These are phyloP conservation scores for Mycetomoellerius zeteki DNA, from an alignment of 1,140 invertebrate genomes.

Conservation along the genomic window DNA sequence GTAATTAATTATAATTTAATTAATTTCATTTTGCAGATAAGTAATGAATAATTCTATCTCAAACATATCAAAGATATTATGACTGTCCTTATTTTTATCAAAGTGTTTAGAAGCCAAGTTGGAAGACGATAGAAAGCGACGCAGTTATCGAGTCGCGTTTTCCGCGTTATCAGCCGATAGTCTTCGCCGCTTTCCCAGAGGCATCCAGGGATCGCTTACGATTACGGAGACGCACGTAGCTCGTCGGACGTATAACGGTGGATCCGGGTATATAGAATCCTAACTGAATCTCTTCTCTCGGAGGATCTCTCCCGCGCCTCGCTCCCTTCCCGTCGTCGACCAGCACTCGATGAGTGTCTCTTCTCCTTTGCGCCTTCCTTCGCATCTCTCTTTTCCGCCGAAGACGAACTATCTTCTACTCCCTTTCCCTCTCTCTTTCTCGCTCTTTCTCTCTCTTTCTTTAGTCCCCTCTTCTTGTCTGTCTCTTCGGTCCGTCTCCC, in stretches of 20 bases:
- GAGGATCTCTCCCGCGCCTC: constrained; percentile 76
- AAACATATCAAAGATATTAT: neutral
- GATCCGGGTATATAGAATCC: constrained; percentile 82
- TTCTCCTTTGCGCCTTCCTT: constrained; percentile 33
- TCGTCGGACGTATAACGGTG: constrained; percentile 78
- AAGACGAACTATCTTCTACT: constrained; percentile 42
- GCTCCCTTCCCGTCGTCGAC: constrained; percentile 34
- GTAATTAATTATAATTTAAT: neutral
- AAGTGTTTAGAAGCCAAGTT: constrained; percentile 18
- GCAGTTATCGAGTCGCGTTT: constrained; percentile 44
- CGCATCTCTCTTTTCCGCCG: constrained; percentile 16
- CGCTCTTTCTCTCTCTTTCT: constrained; percentile 16
- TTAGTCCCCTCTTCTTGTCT: constrained; percentile 15
- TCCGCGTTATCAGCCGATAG: constrained; percentile 55
- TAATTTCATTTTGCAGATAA: neutral
- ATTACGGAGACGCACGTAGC: constrained; percentile 81
- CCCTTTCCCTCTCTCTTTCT: constrained; percentile 52
- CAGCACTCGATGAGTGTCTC: constrained; percentile 35
- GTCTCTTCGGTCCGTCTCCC: constrained; percentile 59
- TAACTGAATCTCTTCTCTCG: constrained; percentile 84
- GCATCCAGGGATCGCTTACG: constrained; percentile 74
- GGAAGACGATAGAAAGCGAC: constrained; percentile 31
- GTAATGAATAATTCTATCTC: neutral
- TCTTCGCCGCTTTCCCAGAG: constrained; percentile 61
- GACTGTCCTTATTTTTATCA: neutral